These are phyloP conservation scores for Monoplex corrugatus DNA, from an alignment of 2,888 invertebrate species.

Conservation along the genomic window DNA sequence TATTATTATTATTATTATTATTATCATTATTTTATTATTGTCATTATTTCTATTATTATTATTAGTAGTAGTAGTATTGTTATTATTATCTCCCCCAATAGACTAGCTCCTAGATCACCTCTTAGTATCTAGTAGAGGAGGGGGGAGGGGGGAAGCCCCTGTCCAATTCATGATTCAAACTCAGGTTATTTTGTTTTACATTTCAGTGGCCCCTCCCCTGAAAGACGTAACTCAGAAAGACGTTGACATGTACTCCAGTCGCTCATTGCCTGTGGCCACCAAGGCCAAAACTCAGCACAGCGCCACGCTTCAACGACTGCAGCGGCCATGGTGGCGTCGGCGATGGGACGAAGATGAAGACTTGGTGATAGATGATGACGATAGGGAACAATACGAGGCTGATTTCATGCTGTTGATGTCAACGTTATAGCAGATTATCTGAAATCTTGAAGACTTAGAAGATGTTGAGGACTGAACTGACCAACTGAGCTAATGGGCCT, in stretches of 20 bases:
- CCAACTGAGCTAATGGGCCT: too few relatives aligned
- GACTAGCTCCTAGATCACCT: too few relatives aligned
- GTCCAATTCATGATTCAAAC: too few relatives aligned
- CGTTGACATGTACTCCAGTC: slow-evolving; percentile 75
- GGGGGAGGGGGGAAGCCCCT: too few relatives aligned
- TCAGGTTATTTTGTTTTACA: too few relatives aligned
- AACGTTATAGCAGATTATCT: background rate
- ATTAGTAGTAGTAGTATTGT: too few relatives aligned
- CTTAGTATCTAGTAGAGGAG: too few relatives aligned
- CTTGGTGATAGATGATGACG: slow-evolving; percentile 56
- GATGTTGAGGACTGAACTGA: too few relatives aligned
- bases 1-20: too few relatives aligned
- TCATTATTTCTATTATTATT: too few relatives aligned
- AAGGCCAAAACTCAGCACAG: slow-evolving; percentile 76
- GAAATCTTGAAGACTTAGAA: background rate
- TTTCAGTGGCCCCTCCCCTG: slow-evolving; percentile 80
- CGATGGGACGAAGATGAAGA: slow-evolving; percentile 74
- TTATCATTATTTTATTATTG: too few relatives aligned
- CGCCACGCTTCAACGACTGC: slow-evolving; percentile 71
- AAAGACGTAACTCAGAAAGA: slow-evolving; percentile 73
- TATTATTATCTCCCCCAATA: too few relatives aligned
- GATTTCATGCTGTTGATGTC: slow-evolving; percentile 47
- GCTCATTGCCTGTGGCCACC: slow-evolving; percentile 78
- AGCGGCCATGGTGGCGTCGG: slow-evolving; percentile 80
- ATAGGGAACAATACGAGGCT: slow-evolving; percentile 61